Conservation (phyloP, 2,888 invertebrate species). For the Prosopocoilus inquinatus region DNA sequence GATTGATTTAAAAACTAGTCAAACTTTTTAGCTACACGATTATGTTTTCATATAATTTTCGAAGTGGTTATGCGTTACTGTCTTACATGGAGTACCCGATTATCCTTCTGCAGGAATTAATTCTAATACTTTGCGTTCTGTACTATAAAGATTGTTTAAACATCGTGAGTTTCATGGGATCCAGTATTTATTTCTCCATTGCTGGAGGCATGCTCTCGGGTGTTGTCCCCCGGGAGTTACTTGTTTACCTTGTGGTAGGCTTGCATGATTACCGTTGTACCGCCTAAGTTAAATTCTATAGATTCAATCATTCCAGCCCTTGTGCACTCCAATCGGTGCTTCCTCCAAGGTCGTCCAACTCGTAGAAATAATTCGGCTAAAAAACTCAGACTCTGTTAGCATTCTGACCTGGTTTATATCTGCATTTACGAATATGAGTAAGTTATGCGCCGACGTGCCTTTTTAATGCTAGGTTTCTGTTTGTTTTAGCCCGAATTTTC, state of each 20-base stretch:
- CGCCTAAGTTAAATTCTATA: neutral
- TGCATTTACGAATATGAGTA: slow-evolving; percentile 76
- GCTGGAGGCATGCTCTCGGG: slow-evolving; percentile 52
- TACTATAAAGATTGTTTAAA: slow-evolving; percentile 63
- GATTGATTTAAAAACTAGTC: slow-evolving; percentile 4
- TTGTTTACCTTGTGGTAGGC: slow-evolving; percentile 67
- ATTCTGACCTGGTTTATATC: slow-evolving; percentile 80
- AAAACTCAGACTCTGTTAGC: slow-evolving; percentile 75
- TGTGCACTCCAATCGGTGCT: slow-evolving; percentile 77
- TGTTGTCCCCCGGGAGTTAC: slow-evolving; percentile 52
- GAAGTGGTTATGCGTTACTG: slow-evolving; percentile 68
- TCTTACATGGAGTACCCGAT: slow-evolving; percentile 85
- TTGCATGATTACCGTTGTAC: neutral
- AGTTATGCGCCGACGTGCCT: slow-evolving; percentile 45
- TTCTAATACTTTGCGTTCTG: slow-evolving; percentile 69
- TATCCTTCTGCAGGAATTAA: slow-evolving; percentile 71
- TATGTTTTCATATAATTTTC: slow-evolving; percentile 77
- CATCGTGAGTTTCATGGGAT: slow-evolving; percentile 42
- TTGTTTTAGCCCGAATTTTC: slow-evolving; percentile 70
- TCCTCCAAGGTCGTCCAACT: slow-evolving; percentile 81
- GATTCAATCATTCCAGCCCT: slow-evolving; percentile 56
- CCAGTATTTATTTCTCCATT: slow-evolving; percentile 50
- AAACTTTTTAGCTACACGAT: slow-evolving; percentile 70
- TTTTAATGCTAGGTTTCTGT: slow-evolving; percentile 7
- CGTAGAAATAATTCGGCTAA: slow-evolving; percentile 65